These are phyloP conservation scores for Gallinago paraguaiae DNA, from an alignment of 2,113 vertebrate species.

Conservation along the genomic window DNA sequence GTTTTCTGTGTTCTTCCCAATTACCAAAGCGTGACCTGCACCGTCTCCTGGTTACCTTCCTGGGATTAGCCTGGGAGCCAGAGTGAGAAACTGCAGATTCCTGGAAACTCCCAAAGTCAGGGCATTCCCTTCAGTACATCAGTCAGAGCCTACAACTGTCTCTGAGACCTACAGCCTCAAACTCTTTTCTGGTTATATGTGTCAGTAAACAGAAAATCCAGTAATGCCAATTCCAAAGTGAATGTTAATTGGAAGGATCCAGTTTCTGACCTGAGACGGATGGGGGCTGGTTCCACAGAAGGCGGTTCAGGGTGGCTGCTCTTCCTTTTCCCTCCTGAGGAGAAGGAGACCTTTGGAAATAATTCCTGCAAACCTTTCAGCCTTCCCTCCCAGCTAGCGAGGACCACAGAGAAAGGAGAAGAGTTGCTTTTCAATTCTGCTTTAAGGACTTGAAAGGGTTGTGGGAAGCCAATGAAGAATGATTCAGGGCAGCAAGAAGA, in stretches of 20 bases:
- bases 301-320: background rate
- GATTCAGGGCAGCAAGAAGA: background rate
- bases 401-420: background rate
- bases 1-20: background rate
- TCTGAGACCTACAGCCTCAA: background rate
- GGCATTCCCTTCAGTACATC: no score
- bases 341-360: background rate
- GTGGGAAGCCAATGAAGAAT: background rate
- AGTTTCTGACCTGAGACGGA: background rate
- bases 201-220: background rate
- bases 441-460: background rate
- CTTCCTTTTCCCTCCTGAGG: background rate
- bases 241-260: background rate
- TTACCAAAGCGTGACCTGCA: rapidly evolving
- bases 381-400: background rate
- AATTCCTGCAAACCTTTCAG: background rate
- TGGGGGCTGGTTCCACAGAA: no score
- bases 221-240: background rate
- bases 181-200: rapidly evolving
- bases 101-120: background rate
- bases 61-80: rapidly evolving
- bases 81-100: background rate
- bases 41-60: background rate
- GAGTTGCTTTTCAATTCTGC: background rate
- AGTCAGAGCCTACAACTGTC: background rate